Evolutionary conservation across 2,888 invertebrate genomes (phyloP), one percentile per base, ranked within the genome.

Genomic region (Embidobia sp.): DNA sequence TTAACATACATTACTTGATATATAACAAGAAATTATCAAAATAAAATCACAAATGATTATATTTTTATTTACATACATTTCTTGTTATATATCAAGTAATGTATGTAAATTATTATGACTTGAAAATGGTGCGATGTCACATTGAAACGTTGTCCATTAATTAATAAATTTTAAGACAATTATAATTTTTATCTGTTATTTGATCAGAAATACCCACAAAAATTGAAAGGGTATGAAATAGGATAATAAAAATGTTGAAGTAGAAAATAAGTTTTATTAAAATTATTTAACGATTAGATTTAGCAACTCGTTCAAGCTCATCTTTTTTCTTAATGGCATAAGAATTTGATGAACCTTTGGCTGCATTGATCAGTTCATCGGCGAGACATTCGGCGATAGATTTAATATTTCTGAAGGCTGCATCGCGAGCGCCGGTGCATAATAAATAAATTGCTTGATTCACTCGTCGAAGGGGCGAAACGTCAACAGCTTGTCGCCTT

Each of bases 241-340:
- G 13, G 13, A 29, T 15, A 29, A 27, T 29, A 29, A 15, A 16
- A 29, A 48, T 29, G 3, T 46, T n/a, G n/a, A 13, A 59, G 18
- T 59, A 22, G 18, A 59, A 69, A 69, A 69, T 40, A 49, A 37
- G 48, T 48, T 67, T 67, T 66, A 55, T 57, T 67, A 13, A 27
- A 18, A 44, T 35, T 48, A 10, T 48, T 97, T 99, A 99, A 96
- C 99, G 97, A 94, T 99, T 99, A 91, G 98, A 99, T 92, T 99
- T 99, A 90, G 99, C 99, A 85, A 99, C 99, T 94, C 99, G 97
- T 92, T 99, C 99, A 91, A 99, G 93, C 92, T 99, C 99, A 91
- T 99, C 99, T 92, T 99, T 99, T 94, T 99, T 99, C 93, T 99
- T 99, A 92, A 99, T 99, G 84, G 99, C 99, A 88, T 99, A 99